Percentiles rank a stretch among this genome's conserved stretches.
phyloP scores from a whole-genome alignment of 2,797 vertebrate genomes.

The Parotocinclus haroldoi region DNA sequence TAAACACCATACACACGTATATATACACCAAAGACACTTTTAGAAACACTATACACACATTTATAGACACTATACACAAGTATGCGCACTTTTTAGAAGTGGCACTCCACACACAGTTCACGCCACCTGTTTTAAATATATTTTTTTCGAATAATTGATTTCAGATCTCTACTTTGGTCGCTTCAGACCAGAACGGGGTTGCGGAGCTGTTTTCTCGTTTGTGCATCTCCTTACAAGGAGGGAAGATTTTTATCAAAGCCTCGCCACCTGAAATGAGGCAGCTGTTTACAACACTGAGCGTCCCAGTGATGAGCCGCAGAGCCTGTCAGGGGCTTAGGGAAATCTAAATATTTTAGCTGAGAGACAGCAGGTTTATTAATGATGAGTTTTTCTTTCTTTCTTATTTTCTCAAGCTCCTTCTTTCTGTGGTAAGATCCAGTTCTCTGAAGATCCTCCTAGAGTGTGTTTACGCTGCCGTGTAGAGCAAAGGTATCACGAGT shows the following conservation, averaged over 20 bases:
- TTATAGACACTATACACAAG: too few species aligned
- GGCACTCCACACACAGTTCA: too few species aligned
- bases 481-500: background rate
- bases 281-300: slow-evolving; percentile 64
- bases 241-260: slow-evolving; percentile 46
- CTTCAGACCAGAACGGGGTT: background rate
- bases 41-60: too few species aligned
- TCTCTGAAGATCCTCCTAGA: slow-evolving; percentile 4
- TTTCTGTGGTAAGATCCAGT: slow-evolving; percentile 11
- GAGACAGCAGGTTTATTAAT: slow-evolving; percentile 56
- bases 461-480: slow-evolving; percentile 14
- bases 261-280: slow-evolving; percentile 57
- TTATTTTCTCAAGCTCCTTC: background rate
- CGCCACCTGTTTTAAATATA: too few species aligned
- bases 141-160: too few species aligned
- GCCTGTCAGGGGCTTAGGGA: slow-evolving; percentile 55
- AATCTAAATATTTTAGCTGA: slow-evolving; percentile 69
- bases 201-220: slow-evolving; percentile 18
- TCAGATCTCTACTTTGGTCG: background rate
- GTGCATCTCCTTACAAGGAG: slow-evolving; percentile 53
- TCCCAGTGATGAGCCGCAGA: slow-evolving; percentile 66
- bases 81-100: too few species aligned
- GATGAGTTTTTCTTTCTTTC: slow-evolving; percentile 21
- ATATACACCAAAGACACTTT: too few species aligned
- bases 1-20: too few species aligned